phyloP scores from a whole-genome alignment of 2,113 vertebrate species.

The Pipra filicauda region DNA sequence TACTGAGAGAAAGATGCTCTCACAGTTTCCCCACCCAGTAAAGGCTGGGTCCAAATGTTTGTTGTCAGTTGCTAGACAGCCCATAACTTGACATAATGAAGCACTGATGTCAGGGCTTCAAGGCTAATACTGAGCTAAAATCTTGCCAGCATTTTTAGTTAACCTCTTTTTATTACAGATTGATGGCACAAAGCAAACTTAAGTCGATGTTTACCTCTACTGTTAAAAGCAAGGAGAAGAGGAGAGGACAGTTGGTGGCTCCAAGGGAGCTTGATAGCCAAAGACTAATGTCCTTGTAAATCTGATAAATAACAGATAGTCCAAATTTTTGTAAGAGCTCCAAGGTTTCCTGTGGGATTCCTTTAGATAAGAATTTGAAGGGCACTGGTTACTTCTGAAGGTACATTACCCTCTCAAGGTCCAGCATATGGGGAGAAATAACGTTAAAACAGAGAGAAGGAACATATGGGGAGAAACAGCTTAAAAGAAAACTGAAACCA shows the following conservation, averaged over 20 bases:
- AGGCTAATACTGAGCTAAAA: background rate
- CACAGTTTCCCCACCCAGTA: background rate
- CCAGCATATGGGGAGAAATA: background rate
- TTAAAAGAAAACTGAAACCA: background rate
- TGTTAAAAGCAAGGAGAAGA: background rate
- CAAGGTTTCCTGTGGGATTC: slow-evolving; percentile 67
- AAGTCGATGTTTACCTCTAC: background rate
- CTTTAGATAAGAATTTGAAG: slow-evolving; percentile 70
- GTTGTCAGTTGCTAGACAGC: slow-evolving; percentile 47
- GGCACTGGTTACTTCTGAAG: slow-evolving; percentile 32
- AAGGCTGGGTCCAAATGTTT: slow-evolving; percentile 34
- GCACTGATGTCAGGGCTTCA: slow-evolving; percentile 34
- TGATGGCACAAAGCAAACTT: background rate
- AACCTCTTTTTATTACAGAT: slow-evolving; percentile 6
- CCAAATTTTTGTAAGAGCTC: slow-evolving; percentile 57
- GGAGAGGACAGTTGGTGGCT: background rate
- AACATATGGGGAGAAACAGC: background rate
- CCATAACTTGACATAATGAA: slow-evolving; percentile 32
- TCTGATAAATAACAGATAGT: slow-evolving; percentile 56
- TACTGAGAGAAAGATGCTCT: background rate
- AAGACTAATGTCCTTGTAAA: slow-evolving; percentile 61
- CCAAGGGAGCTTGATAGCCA: slow-evolving; percentile 24
- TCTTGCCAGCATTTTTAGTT: slow-evolving; percentile 21
- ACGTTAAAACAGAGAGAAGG: background rate
- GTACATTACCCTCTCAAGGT: slow-evolving; percentile 39